phyloP scores from a whole-genome alignment of 2,797 vertebrate genomes.

The Sebastes nivosus region DNA sequence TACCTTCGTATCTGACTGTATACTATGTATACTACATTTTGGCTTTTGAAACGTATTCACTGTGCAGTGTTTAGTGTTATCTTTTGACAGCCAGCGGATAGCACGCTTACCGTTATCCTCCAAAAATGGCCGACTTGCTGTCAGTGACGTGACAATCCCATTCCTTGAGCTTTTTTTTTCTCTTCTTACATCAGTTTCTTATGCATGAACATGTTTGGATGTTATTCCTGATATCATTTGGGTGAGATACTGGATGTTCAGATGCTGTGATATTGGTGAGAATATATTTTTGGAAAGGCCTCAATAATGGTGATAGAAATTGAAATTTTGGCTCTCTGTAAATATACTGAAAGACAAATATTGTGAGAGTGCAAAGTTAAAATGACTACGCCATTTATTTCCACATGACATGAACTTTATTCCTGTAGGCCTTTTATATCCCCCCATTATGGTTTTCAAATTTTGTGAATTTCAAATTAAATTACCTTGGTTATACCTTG shows the following conservation, averaged over 20 bases:
- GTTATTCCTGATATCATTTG: neutral
- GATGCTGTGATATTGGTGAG: conserved; percentile 4
- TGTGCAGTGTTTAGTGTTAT: no score
- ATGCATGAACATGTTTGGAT: conserved; percentile 21
- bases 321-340: conserved; percentile 32
- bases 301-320: neutral
- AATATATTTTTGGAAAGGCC: conserved; percentile 44
- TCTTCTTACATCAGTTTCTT: conserved; percentile 2
- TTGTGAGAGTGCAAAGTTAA: conserved; percentile 6
- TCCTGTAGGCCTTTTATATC: conserved; percentile 18
- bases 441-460: conserved; percentile 28
- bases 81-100: no score
- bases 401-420: conserved; percentile 1
- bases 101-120: no score
- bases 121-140: no score
- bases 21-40: no score
- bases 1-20: no score
- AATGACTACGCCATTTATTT: neutral
- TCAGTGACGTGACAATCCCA: no score
- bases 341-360: conserved; percentile 38
- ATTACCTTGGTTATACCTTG: conserved; percentile 32
- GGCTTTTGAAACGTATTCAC: no score
- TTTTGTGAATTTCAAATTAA: conserved; percentile 61
- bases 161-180: neutral
- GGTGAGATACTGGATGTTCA: neutral